phyloP scores from a whole-genome alignment of 2,888 invertebrate species.

The Homarus gammarus region DNA sequence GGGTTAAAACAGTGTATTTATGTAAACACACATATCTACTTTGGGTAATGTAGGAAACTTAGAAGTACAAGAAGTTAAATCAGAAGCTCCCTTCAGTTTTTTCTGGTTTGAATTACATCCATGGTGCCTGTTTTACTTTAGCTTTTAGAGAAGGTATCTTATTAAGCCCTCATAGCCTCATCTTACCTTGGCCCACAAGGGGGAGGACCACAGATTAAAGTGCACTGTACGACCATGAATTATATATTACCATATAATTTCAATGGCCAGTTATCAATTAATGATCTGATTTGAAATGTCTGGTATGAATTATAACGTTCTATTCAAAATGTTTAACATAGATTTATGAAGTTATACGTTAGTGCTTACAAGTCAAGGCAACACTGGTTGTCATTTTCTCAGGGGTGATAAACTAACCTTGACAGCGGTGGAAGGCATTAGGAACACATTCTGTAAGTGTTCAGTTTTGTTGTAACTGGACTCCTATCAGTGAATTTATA shows the following conservation, averaged over 20 bases:
- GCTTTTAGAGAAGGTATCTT: no score
- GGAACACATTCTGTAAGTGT: background rate
- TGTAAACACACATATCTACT: background rate
- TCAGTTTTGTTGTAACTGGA: background rate
- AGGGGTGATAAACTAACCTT: background rate
- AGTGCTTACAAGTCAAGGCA: no score
- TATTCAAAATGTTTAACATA: background rate
- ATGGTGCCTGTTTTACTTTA: no score
- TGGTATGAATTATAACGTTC: background rate
- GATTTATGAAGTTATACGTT: background rate
- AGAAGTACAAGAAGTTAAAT: background rate
- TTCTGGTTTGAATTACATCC: background rate
- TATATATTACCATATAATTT: background rate
- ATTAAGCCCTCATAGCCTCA: no score
- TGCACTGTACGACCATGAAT: background rate
- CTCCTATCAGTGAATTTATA: background rate
- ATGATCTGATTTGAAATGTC: background rate
- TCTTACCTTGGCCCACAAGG: no score
- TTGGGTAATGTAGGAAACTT: background rate
- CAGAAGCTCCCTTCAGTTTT: background rate
- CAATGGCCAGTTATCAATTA: background rate
- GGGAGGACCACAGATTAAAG: background rate
- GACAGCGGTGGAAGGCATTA: background rate
- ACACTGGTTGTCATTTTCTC: background rate
- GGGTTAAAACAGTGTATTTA: background rate